Percentiles rank a stretch among this genome's conserved stretches.
These are phyloP conservation scores for Phylloscopus trochilus DNA, from an alignment of 2,113 vertebrate species.

Conservation along the genomic window DNA sequence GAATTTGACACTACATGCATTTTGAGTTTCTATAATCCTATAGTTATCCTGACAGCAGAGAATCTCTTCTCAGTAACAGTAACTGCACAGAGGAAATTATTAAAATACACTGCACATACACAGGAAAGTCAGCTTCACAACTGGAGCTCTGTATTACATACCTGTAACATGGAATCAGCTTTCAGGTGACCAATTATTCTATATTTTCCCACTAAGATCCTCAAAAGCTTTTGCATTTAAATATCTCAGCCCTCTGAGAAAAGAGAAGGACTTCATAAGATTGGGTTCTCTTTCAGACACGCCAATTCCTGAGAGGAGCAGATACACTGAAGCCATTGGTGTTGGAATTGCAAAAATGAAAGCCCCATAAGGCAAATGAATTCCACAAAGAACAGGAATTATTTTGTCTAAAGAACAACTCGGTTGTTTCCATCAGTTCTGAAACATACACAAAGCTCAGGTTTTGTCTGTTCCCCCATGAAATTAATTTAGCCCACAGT, in stretches of 20 bases:
- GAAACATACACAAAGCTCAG: not conserved
- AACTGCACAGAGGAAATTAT: not conserved
- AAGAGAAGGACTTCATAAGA: not conserved
- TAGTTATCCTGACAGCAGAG: not conserved
- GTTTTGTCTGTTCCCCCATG: not conserved
- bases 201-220: not conserved
- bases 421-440: not conserved
- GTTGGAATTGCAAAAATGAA: not conserved
- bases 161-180: not conserved
- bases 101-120: not conserved
- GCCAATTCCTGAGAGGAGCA: not conserved
- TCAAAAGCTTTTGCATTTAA: not conserved
- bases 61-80: not conserved
- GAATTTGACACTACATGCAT: conserved; percentile 25
- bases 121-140: not conserved
- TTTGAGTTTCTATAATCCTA: conserved; percentile 35
- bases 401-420: not conserved
- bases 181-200: not conserved
- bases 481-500: not conserved
- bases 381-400: not conserved
- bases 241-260: not conserved
- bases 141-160: not conserved
- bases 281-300: not conserved
- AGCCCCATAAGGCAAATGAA: not conserved
- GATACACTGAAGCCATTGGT: not conserved